Base-by-base conservation (phyloP, 1,140 invertebrate genomes). In the Aphelinus atriplicis region DNA sequence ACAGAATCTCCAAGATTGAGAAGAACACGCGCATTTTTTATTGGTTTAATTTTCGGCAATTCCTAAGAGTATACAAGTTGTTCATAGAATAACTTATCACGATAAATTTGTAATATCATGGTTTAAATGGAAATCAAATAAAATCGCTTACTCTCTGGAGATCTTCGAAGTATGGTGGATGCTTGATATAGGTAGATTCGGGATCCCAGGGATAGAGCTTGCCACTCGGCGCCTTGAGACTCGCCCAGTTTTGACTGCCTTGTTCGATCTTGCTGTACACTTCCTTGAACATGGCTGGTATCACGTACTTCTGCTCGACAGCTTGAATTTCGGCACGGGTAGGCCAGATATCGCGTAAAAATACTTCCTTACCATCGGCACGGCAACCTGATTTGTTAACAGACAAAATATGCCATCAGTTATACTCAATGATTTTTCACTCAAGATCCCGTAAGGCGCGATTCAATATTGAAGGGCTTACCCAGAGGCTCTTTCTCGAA, bases 251-350 rank as follows among this genome's bases (percentile, higher is more conserved):
- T 1, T 90, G 83, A 42, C 95, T 98, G 1, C 98, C 97, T 70
- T 89, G 88, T 85, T 97, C 92, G 47, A 97, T 96, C 82, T 93
- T 95, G 3, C 90, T 91, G 82, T 98, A 98, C n/a, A 91, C 90
- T 89, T 99, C 96, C 81, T 94, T 93, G 86, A 99, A 99, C 96
- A 99, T 98, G n/a, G 96, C 94, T 0, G 97, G 97, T 65, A 98
- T 96, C 2, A 99, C 97, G 83, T 93, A 91, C 83, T 95, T 90
- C 77, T 94, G 92, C 84, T 99, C 98, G 0, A 99, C 93, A 26
- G 90, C 90, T 81, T 97, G 94, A 79, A 99, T 98, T 85, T 98
- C 95, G 5, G 91, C 82, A n/a, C 97, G 89, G 0, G 92, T 93
- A 0, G 98, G 98, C 97, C 98, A 99, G 82, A 99, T 98, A 83